Evolutionary conservation across 2,888 invertebrate species (phyloP), one percentile per base, ranked within the genome.

Genomic region (Amphipyra berbera): DNA sequence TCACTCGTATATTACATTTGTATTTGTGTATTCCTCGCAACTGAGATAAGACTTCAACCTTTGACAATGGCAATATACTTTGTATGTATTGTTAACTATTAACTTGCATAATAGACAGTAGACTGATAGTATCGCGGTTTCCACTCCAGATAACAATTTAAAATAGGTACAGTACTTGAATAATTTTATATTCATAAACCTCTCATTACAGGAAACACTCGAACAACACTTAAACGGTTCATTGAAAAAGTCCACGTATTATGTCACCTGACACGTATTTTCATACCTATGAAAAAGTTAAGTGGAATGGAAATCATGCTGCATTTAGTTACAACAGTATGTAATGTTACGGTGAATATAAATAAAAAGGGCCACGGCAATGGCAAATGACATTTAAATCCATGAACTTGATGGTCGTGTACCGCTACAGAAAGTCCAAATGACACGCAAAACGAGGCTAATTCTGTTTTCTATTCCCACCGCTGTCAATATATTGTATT

Each of bases 381-480:
- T 68, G 50, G 35, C 65, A 78, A 77, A 77, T 75, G 76, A 75
- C 78, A 77, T 77, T 77, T 73, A 75, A 75, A 75, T 73, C 69
- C 67, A 67, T 73, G 76, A 73, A 75, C 76, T 70, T 78, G 78
- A 78, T 73, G 73, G 44, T 64, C 58, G 35, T 53, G 63, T 77
- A 77, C 77, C 77, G 78, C 78, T 77, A 78, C 69, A 73, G 61
- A 75, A 60, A 76, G 69, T 60, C 67, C 58, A 78, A 78, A 78
- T 73, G 78, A 77, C 69, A 73, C 45, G 49, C 60, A 64, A 62
- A 77, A 73, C 48, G 73, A 77, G 77, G 78, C 44, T 78, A 78
- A 78, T 78, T 73, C 67, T 54, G 68, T 77, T 77, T 71, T 78
- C 78, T 78, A 78, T 78, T 76, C 70, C 70, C 64, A 70, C 52